Percentiles rank a stretch among this genome's conserved stretches.
These are phyloP conservation scores for Morpho helenor DNA, from an alignment of 2,888 invertebrate genomes.

Conservation along the genomic window DNA sequence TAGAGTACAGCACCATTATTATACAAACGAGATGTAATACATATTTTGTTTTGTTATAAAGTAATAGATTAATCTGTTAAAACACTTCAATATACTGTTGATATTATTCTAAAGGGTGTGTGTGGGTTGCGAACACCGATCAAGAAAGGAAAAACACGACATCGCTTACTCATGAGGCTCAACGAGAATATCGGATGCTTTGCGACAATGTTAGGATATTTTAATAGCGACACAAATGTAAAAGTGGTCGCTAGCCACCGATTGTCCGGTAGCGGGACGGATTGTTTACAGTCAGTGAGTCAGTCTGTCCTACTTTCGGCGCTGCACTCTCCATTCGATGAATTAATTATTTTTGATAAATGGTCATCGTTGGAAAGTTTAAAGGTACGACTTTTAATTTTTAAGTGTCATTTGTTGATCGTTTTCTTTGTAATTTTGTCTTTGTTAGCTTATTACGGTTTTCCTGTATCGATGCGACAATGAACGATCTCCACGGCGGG, in stretches of 20 bases:
- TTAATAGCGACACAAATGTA: slow-evolving; percentile 11
- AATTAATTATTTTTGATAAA: slow-evolving; percentile 50
- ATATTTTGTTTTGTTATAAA: slow-evolving; percentile 70
- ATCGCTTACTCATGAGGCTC: slow-evolving; percentile 66
- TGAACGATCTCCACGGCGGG: slow-evolving; percentile 23
- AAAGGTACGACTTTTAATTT: slow-evolving; percentile 73
- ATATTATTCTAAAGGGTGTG: slow-evolving; percentile 54
- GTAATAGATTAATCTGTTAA: slow-evolving; percentile 71
- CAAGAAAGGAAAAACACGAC: slow-evolving; percentile 48
- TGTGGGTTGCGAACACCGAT: slow-evolving; percentile 51
- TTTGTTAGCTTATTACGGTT: slow-evolving; percentile 75
- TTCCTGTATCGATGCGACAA: slow-evolving; percentile 49
- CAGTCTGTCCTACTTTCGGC: slow-evolving; percentile 13
- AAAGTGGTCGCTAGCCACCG: slow-evolving; percentile 20
- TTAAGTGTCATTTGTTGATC: slow-evolving; percentile 76
- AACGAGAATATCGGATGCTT: slow-evolving; percentile 48
- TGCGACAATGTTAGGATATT: slow-evolving; percentile 47
- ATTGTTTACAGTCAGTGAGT: slow-evolving; percentile 8
- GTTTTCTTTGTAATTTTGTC: slow-evolving; percentile 75
- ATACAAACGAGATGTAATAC: slow-evolving; percentile 53
- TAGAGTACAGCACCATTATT: slow-evolving; percentile 53
- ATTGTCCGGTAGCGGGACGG: slow-evolving; percentile 15
- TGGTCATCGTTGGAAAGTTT: slow-evolving; percentile 70
- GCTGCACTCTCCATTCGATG: slow-evolving; percentile 19
- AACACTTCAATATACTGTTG: slow-evolving; percentile 54